Conservation (phyloP, 1,140 invertebrate genomes). For the Drosophila parabipectinata region DNA sequence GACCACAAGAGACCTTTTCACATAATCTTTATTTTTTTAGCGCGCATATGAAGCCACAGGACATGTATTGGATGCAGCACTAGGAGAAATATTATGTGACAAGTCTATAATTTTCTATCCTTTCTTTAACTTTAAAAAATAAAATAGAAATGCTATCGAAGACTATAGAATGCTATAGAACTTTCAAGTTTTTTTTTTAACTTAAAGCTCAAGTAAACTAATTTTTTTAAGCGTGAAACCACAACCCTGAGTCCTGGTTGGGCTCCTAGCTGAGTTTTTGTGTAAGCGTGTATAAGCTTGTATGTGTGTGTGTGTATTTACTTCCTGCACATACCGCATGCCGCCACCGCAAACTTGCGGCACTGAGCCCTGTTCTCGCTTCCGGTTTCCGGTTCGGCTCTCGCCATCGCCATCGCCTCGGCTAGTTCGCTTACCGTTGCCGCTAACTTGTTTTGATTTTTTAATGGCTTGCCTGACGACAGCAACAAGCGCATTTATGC, state of each 20-base stretch:
- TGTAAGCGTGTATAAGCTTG: too few species aligned
- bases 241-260: conserved; percentile 30
- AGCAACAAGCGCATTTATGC: conserved; percentile 55
- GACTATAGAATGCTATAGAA: too few species aligned
- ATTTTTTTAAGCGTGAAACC: conserved; percentile 20
- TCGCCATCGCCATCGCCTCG: conserved; percentile 36
- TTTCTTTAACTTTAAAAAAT: too few species aligned
- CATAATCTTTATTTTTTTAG: conserved; percentile 56
- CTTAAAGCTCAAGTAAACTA: background rate
- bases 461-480: conserved; percentile 74
- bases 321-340: conserved; percentile 68
- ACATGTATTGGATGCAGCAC: conserved; percentile 51
- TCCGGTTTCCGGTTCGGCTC: conserved; percentile 67
- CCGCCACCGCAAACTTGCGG: conserved; percentile 76
- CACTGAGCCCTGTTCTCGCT: conserved; percentile 71
- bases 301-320: conserved; percentile 25
- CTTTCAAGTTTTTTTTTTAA: too few species aligned
- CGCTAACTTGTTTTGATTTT: conserved; percentile 82
- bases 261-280: conserved; percentile 7
- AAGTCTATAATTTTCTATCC: too few species aligned
- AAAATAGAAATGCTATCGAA: too few species aligned
- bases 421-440: conserved; percentile 56
- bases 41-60: conserved; percentile 48
- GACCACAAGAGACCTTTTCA: conserved; percentile 7
- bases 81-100: background rate